Conservation (phyloP, 2,797 vertebrate species). For the Protosalanx chinensis region DNA sequence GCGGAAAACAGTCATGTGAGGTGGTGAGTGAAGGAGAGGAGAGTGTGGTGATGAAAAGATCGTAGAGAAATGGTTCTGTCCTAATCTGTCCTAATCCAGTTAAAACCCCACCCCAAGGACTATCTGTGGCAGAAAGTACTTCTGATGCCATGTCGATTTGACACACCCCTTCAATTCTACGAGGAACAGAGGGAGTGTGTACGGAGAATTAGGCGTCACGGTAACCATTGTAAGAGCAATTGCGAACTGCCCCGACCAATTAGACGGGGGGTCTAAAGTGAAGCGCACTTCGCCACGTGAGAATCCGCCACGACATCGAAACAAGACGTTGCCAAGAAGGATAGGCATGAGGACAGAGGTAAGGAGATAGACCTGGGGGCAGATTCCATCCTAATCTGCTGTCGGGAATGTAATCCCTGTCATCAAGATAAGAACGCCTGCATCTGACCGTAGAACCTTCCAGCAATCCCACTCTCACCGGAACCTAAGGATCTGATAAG, state of each 20-base stretch:
- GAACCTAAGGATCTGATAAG: conserved; percentile 47
- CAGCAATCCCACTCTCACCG: conserved; percentile 38
- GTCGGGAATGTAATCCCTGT: conserved; percentile 53
- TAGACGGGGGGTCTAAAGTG: too few species aligned
- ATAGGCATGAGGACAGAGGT: conserved; percentile 52
- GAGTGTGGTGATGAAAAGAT: conserved; percentile 46
- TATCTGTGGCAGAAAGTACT: conserved; percentile 42
- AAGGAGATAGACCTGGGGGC: conserved; percentile 54
- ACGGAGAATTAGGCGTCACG: neutral
- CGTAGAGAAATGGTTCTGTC: conserved; percentile 30
- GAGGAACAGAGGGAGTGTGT: neutral
- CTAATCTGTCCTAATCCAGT: conserved; percentile 38
- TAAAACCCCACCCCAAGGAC: conserved; percentile 36
- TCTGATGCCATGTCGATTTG: conserved; percentile 17
- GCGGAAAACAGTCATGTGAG: conserved; percentile 54
- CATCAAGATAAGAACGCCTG: conserved; percentile 61
- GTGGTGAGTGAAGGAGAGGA: conserved; percentile 44
- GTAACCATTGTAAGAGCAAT: too few species aligned
- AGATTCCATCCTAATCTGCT: conserved; percentile 58
- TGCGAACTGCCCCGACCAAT: too few species aligned
- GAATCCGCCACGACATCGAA: neutral
- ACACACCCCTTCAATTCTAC: conserved; percentile 26
- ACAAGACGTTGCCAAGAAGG: conserved; percentile 44
- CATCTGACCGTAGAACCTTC: conserved; percentile 58
- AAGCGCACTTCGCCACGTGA: too few species aligned